phyloP scores from a whole-genome alignment of 2,113 vertebrate species.

The Craseonycteris thonglongyai region DNA sequence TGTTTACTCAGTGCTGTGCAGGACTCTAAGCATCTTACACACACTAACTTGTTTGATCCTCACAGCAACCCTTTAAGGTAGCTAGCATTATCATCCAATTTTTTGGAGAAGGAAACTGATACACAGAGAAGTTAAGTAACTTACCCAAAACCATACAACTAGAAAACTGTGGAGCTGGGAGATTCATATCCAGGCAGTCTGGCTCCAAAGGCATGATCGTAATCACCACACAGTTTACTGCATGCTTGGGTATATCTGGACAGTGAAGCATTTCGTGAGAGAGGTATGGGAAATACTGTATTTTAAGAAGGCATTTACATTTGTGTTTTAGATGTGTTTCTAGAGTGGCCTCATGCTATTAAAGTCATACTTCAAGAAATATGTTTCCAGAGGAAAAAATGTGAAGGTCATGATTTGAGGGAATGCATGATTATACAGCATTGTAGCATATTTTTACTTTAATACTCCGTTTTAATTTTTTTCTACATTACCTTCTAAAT shows the following conservation, averaged over 20 bases:
- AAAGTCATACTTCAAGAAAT: not conserved
- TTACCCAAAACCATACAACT: not conserved
- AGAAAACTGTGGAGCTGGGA: not conserved
- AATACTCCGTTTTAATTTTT: not conserved
- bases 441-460: not conserved
- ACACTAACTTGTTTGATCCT: not conserved
- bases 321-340: not conserved
- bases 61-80: not conserved
- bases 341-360: not conserved
- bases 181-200: not conserved
- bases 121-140: not conserved
- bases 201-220: not conserved
- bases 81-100: not conserved
- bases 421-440: not conserved
- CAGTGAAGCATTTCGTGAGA: not conserved
- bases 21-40: not conserved
- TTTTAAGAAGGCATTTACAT: not conserved
- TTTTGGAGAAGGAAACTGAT: not conserved
- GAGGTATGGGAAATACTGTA: not conserved
- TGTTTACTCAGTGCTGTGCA: not conserved
- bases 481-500: not conserved
- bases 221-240: rapidly evolving
- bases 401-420: not conserved
- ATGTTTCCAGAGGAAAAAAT: not conserved
- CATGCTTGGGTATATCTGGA: not conserved